Base-by-base conservation (phyloP, 2,888 invertebrate species). In the Acanthosepion lycidas region DNA sequence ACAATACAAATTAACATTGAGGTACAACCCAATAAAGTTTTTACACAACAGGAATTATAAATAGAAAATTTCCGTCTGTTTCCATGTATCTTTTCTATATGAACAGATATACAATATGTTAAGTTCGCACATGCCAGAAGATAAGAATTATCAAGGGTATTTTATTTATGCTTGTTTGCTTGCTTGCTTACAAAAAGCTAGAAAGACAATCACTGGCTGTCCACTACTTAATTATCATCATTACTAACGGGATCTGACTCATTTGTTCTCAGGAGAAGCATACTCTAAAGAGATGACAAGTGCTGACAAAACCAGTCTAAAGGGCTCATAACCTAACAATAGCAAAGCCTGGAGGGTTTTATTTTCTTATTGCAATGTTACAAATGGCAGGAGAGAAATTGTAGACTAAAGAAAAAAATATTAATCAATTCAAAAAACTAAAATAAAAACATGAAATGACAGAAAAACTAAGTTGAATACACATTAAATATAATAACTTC, bases 51-150 rank as follows among this genome's bases (percentile, higher is more conserved):
- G 33, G 78, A 78, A 78, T 78, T 78, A 78, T 78, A 15, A 78
- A 78, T 78, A n/a, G 78, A 78, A 78, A n/a, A 78, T 78, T 78
- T 78, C 78, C 78, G 33, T 78, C n/a, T 78, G 78, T 78, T 78
- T 78, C n/a, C 78, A 78, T n/a, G 78, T 78, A n/a, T 78, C 78
- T n/a, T 78, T 33, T 78, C 78, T n/a, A 78, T n/a, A 18, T 78
- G 9, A 78, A 78, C 78, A 78, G 78, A 78, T 78, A 78, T 28
- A 78, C 78, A 78, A 78, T 78, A 78, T 78, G 12, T 78, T n/a
- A 78, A 33, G 78, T 78, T 78, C 15, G 18, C 78, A 78, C 20
- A 59, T 59, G 59, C 59, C 59, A 33, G 12, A 33, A 78, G 78
- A 78, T 78, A 78, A 78, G 78, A 78, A 78, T 12, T 78, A 33